phyloP scores from a whole-genome alignment of 2,888 invertebrate species.

The Caenorhabditis sp. region DNA sequence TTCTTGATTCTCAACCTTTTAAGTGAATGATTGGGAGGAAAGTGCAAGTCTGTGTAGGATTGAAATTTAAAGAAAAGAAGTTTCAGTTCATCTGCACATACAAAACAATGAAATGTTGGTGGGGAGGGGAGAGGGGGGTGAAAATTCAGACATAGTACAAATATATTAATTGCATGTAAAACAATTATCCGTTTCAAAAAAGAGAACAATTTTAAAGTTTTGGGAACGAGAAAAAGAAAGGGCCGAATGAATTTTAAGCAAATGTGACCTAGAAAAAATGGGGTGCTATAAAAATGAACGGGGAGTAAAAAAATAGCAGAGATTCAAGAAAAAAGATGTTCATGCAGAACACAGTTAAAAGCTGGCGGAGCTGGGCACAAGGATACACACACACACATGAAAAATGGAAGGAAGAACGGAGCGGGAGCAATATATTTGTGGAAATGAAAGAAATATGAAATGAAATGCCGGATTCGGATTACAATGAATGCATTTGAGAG shows the following conservation, averaged over 20 bases:
- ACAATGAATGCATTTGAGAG: not conserved
- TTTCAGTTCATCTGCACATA: conserved; percentile 56
- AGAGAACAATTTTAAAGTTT: conserved; percentile 60
- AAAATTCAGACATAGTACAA: conserved; percentile 22
- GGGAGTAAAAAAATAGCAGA: not conserved
- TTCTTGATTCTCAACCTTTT: too few species aligned
- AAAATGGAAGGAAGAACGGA: too few species aligned
- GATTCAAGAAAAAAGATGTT: conserved; percentile 8
- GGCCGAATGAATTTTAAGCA: not conserved
- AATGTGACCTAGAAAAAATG: conserved; percentile 40
- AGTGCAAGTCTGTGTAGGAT: not conserved
- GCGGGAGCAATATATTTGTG: too few species aligned
- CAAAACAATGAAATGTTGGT: conserved; percentile 46
- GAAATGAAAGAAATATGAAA: not conserved
- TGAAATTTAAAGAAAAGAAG: too few species aligned
- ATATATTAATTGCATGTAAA: conserved; percentile 49
- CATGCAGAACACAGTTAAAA: not conserved
- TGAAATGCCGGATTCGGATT: not conserved
- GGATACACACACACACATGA: not conserved
- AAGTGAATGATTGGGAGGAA: too few species aligned
- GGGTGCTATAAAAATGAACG: not conserved
- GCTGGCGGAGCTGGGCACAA: not conserved
- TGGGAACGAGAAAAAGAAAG: conserved; percentile 26
- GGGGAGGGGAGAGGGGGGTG: too few species aligned
- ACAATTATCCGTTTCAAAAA: conserved; percentile 53